Evolutionary conservation across 2,888 invertebrate genomes (phyloP), one percentile per base, ranked within the genome.

Genomic region (Clepsis dumicolana): DNA sequence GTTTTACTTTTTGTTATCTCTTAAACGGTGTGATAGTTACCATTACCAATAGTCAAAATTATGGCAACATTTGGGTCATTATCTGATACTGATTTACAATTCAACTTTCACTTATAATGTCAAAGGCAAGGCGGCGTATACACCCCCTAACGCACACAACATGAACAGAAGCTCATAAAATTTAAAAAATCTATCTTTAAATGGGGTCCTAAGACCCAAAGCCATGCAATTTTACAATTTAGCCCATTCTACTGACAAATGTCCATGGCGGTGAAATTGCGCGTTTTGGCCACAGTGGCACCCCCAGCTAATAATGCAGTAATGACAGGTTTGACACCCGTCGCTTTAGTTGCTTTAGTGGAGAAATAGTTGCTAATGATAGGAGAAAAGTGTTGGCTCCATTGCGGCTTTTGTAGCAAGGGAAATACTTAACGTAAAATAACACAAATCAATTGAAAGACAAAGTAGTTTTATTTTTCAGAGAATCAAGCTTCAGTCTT

Each of bases 261-360:
- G 21, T 35, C 35, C 38, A 25, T 41, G 38, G 16, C 10, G 41
- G 59, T 18, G 57, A 41, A 59, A 59, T 59, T 25, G 59, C 25
- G 59, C 38, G 56, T 64, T 65, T 70, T 35, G 16, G 48, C 64
- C 65, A 24, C 53, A 63, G 56, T 44, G 27, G 59, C 61, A 18
- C 64, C 67, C 70, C 64, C 38, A 8, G 61, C 44, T 62, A 67
- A 67, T 70, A 70, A 61, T 48, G 24, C 27, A 4, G 41, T 72
- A 72, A 72, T 72, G 59, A 72, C 70, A 72, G 72, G 70, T 70
- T 64, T 70, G 41, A 52, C 63, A 59, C 53, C 64, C 69, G 21
- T 21, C 18, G 56, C 29, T 32, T 56, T n/a, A n/a, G n/a, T n/a
- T n/a, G n/a, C n/a, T n/a, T 27, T 52, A 50, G 38, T 25, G 48